A percentile compares a stretch with the other conserved stretches of the same genome.
Evolutionary conservation across 2,888 invertebrate species (phyloP).

Genomic region (Sthenelais limicola): DNA sequence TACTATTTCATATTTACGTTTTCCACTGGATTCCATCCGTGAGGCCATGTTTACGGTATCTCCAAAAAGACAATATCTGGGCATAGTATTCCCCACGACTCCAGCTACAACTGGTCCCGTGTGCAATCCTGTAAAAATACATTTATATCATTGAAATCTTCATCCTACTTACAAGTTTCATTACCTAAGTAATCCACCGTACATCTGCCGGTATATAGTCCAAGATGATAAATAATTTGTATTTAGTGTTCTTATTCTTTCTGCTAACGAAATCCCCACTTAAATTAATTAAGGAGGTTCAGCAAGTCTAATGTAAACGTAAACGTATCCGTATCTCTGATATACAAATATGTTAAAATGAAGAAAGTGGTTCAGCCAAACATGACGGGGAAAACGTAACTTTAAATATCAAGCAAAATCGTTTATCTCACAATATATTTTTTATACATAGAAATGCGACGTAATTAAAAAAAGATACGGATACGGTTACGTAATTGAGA

Average conservation of each 20-base stretch:
- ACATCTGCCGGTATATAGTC: not conserved
- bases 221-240: not conserved
- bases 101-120: constrained; percentile 61
- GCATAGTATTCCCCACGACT: constrained; percentile 57
- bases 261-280: too few relatives aligned
- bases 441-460: not conserved
- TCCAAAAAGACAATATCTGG: constrained; percentile 61
- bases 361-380: too few relatives aligned
- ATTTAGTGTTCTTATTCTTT: not conserved
- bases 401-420: too few relatives aligned
- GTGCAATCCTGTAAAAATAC: constrained; percentile 55
- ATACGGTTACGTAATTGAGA: not conserved
- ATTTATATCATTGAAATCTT: not conserved
- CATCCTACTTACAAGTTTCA: not conserved
- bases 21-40: constrained; percentile 56
- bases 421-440: not conserved
- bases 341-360: too few relatives aligned
- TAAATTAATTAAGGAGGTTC: too few relatives aligned
- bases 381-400: too few relatives aligned
- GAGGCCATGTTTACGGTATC: constrained; percentile 52
- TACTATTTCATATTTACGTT: constrained; percentile 50
- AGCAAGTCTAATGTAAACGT: too few relatives aligned
- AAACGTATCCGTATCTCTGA: too few relatives aligned
- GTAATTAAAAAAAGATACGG: not conserved
- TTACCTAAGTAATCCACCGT: not conserved